phyloP scores from a whole-genome alignment of 1,140 invertebrate species.

The Metopolophium dirhodum region DNA sequence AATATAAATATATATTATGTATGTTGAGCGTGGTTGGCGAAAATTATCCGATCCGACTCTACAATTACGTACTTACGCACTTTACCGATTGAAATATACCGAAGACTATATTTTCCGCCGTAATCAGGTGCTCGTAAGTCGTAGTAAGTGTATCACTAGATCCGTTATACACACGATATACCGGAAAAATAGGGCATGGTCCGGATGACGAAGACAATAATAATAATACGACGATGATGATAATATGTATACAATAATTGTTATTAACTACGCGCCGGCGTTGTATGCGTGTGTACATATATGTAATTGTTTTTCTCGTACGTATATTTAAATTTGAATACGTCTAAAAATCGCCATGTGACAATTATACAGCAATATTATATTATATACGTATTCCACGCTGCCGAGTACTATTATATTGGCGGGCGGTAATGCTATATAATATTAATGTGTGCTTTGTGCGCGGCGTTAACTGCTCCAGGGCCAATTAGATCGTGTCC shows the following conservation, averaged over 20 bases:
- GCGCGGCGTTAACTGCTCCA: neutral
- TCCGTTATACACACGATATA: neutral
- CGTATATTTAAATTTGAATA: neutral
- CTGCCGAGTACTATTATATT: neutral
- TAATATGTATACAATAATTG: too few relatives aligned
- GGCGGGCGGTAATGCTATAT: neutral
- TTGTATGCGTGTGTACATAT: neutral
- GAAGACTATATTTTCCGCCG: neutral
- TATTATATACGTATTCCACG: neutral
- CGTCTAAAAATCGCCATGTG: neutral
- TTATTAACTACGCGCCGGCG: neutral
- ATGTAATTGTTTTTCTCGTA: neutral
- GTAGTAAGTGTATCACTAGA: neutral
- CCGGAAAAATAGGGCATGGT: neutral
- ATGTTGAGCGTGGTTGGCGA: neutral
- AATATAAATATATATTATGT: too few relatives aligned
- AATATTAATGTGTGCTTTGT: neutral
- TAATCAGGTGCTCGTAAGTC: neutral
- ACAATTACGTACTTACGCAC: too few relatives aligned
- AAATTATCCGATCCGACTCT: neutral
- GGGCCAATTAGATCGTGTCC: constrained; percentile 31
- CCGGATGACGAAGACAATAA: neutral
- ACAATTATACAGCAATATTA: neutral
- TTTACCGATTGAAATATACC: neutral
- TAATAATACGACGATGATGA: neutral